Evolutionary conservation across 1,140 invertebrate species (phyloP).

Genomic region (Euura lappo): DNA sequence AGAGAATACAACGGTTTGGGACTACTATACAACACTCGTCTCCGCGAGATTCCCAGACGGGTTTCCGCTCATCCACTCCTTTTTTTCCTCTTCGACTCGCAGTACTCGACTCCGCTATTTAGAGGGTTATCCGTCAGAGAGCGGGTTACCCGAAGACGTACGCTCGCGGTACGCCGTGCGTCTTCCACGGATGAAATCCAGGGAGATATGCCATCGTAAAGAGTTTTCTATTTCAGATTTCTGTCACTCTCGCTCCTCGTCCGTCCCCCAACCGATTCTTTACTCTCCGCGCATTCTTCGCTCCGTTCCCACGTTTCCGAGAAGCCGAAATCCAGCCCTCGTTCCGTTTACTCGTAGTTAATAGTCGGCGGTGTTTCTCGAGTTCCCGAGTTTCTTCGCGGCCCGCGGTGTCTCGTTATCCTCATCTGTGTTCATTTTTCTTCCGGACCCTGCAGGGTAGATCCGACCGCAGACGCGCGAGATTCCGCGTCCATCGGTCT

Average conservation of each 20-base stretch:
- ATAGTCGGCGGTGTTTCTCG: background rate
- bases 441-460: no score
- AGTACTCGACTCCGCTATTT: background rate
- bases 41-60: no score
- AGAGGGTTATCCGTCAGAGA: background rate
- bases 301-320: background rate
- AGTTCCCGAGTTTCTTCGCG: background rate
- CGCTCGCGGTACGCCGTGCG: background rate
- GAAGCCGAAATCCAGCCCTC: background rate
- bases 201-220: constrained; percentile 8
- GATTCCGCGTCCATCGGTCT: background rate
- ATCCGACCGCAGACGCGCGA: no score
- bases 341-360: background rate
- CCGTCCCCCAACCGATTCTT: background rate
- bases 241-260: background rate
- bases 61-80: no score
- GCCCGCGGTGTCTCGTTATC: no score
- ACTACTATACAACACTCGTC: no score
- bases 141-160: background rate
- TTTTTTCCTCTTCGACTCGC: no score
- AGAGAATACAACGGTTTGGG: no score
- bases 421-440: no score
- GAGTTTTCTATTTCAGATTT: constrained; percentile 2
- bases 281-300: background rate
- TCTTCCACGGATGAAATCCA: constrained; percentile 9